Evolutionary conservation across 2,113 vertebrate species (phyloP).

Genomic region (Gavialis gangeticus): DNA sequence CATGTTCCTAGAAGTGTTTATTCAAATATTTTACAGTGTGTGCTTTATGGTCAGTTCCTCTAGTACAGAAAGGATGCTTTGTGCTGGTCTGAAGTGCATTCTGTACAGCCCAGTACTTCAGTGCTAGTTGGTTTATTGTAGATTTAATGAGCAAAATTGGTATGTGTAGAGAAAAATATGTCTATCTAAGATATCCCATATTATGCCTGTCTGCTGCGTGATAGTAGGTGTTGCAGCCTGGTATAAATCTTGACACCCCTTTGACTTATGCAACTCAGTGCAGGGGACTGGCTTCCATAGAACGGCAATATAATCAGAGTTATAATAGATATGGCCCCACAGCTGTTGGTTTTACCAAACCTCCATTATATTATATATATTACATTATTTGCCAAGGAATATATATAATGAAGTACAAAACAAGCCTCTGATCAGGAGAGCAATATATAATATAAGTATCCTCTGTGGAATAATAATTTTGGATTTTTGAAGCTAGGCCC

Average conservation of each 20-base stretch:
- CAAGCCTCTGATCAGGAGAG: neutral
- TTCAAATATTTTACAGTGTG: neutral
- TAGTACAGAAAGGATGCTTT: neutral
- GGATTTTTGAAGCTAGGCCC: neutral
- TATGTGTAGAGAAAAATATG: neutral
- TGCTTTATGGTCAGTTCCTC: neutral
- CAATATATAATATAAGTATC: neutral
- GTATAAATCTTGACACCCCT: neutral
- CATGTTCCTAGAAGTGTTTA: neutral
- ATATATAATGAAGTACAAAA: rapidly evolving
- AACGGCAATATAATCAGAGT: neutral
- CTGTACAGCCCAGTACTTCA: rapidly evolving
- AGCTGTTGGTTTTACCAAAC: neutral
- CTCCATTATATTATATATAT: too few relatives aligned
- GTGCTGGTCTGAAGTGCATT: neutral
- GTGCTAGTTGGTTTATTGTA: rapidly evolving
- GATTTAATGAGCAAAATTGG: neutral
- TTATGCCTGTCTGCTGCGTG: neutral
- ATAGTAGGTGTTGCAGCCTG: neutral
- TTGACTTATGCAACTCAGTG: neutral
- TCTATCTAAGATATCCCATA: neutral
- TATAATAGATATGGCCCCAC: neutral
- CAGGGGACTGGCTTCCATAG: rapidly evolving
- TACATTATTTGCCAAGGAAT: neutral
- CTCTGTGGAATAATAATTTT: neutral